Evolutionary conservation across 2,113 vertebrate species (phyloP), one percentile per base, ranked within the genome.

Genomic region (Holacanthus passer): DNA sequence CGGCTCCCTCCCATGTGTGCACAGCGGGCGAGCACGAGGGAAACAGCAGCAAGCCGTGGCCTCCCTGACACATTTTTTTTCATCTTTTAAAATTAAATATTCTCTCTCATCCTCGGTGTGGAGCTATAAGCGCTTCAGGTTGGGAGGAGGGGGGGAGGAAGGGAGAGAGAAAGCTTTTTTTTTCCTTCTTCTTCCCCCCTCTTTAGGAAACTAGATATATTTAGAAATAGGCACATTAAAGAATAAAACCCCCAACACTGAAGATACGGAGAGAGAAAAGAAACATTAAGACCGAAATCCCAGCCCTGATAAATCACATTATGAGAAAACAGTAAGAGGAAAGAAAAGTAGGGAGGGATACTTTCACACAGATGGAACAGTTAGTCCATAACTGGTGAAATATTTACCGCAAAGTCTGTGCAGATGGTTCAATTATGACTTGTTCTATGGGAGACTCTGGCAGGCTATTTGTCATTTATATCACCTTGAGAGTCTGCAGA

Each of bases 161-260:
- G 75, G 29, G 41, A 66, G 22, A 16, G 43, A 58, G 74, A 69
- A 72, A 67, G 22, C 45, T 48, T 27, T 53, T 39, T 76, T 66
- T 47, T 76, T 53, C 48, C 3, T 53, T 53, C 2, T 53, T 53
- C 10, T 52, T n/a, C 9, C 22, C 69, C 83, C 74, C 83, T 92
- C 85, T 89, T 90, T 91, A 94, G 90, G 88, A 94, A 93, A 88
- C 63, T 79, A 79, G 89, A 91, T 94, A 92, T 91, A 91, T 94
- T 93, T 94, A 94, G 92, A 94, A 92, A 86, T 79, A 79, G 79
- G 82, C 77, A 91, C 84, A 87, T 90, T 89, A 91, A 90, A 92
- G 87, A 82, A 82, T 86, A 86, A 87, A 85, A 74, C n/a, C 76
- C 73, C 78, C 72, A 47, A 82, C 45, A 69, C 73, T 76, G 37